A percentile compares a stretch with the other conserved stretches of the same genome.
These are phyloP conservation scores for Sebastes hubbsi DNA, from an alignment of 2,797 vertebrate species.

Conservation along the genomic window DNA sequence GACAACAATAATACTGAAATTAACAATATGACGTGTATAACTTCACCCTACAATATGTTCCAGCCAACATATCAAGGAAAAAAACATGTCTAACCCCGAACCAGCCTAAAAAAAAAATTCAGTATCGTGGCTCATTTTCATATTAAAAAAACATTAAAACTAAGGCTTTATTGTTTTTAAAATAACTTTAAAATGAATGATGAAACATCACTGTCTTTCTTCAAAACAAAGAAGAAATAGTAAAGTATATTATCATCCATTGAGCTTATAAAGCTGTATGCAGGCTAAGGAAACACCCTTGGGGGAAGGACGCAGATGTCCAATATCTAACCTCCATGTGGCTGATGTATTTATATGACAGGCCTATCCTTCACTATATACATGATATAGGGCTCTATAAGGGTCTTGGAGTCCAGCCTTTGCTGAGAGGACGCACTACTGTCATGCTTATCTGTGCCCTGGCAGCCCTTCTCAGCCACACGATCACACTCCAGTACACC, in stretches of 20 bases:
- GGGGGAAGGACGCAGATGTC: conserved; percentile 35
- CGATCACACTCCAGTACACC: conserved; percentile 74
- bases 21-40: too few relatives aligned
- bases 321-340: conserved; percentile 38
- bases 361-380: conserved; percentile 31
- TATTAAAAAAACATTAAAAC: too few relatives aligned
- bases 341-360: conserved; percentile 61
- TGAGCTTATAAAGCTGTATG: conserved; percentile 6
- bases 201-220: background rate
- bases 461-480: conserved; percentile 61
- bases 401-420: conserved; percentile 33
- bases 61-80: too few relatives aligned
- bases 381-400: conserved; percentile 40
- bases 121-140: too few relatives aligned
- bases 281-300: conserved; percentile 23
- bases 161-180: too few relatives aligned
- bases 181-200: background rate
- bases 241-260: conserved; percentile 2
- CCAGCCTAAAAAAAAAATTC: too few relatives aligned
- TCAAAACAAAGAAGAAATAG: background rate
- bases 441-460: conserved; percentile 70
- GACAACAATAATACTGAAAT: too few relatives aligned
- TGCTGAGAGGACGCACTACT: conserved; percentile 38
- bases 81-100: too few relatives aligned
- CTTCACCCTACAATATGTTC: too few relatives aligned